These are phyloP conservation scores for Odontesthes bonariensis DNA, from an alignment of 2,113 vertebrate species.

Conservation along the genomic window DNA sequence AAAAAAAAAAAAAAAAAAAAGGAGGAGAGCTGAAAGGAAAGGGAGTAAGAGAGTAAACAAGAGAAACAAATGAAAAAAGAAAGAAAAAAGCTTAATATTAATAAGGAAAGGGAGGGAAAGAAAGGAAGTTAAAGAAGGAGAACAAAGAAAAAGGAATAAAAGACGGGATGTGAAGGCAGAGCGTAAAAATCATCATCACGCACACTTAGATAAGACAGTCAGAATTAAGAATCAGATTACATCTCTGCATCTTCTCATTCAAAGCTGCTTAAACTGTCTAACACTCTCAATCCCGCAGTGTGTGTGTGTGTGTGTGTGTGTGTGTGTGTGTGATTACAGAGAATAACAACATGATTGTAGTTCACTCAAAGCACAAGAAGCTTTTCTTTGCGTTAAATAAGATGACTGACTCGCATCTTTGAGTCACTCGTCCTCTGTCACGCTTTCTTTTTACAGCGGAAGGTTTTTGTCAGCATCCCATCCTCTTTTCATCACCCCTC, in stretches of 20 bases:
- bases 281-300: constrained; percentile 7
- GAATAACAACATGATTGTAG: constrained; percentile 57
- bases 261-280: constrained; percentile 60
- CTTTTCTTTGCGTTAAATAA: constrained; percentile 37
- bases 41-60: background rate
- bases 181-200: background rate
- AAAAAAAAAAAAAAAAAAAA: background rate
- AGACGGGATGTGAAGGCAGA: background rate
- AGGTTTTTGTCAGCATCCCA: background rate
- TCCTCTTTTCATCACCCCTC: too few species aligned
- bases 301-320: constrained; percentile 38
- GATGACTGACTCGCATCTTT: constrained; percentile 32
- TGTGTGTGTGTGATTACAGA: constrained; percentile 25
- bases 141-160: background rate
- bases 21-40: too few species aligned
- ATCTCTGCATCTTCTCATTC: constrained; percentile 57
- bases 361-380: constrained; percentile 39
- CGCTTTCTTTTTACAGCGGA: background rate
- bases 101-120: background rate
- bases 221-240: constrained; percentile 59
- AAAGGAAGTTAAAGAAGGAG: background rate
- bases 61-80: background rate
- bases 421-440: background rate
- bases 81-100: background rate
- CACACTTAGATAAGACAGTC: constrained; percentile 8